Evolutionary conservation across 1,140 invertebrate species (phyloP).

Genomic region (Trinorchestia longiramus): DNA sequence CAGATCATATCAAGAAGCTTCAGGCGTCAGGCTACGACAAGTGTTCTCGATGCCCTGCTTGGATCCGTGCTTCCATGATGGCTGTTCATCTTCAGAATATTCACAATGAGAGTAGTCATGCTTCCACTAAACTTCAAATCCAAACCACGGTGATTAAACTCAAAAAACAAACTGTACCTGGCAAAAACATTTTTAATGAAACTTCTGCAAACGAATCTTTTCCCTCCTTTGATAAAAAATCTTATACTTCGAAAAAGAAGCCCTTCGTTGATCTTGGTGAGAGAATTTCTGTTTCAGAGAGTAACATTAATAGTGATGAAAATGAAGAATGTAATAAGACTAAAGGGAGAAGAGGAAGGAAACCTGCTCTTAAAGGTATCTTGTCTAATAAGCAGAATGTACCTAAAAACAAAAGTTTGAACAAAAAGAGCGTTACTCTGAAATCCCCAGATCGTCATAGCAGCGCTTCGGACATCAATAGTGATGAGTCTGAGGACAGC

Average conservation of each 20-base stretch:
- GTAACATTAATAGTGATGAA: not conserved
- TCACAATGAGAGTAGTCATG: constrained; percentile 20
- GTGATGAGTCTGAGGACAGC: not conserved
- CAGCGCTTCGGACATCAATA: not conserved
- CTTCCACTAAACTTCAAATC: constrained; percentile 3
- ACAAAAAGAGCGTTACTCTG: constrained; percentile 22
- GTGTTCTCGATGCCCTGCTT: constrained; percentile 14
- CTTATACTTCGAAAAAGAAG: not conserved
- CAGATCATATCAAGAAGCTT: not conserved
- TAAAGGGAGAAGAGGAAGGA: not conserved
- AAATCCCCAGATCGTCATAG: not conserved
- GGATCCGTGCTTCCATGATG: constrained; percentile 38
- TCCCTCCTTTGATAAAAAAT: not conserved
- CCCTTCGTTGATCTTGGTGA: constrained; percentile 12
- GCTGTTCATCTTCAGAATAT: constrained; percentile 29
- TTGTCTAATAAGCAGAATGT: not conserved
- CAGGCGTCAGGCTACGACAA: not conserved
- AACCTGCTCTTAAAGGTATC: constrained; percentile 2
- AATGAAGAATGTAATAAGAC: not conserved
- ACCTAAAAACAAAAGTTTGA: not conserved
- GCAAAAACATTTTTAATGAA: not conserved
- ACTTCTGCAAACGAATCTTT: not conserved
- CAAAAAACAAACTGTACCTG: constrained; percentile 21
- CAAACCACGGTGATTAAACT: constrained; percentile 22
- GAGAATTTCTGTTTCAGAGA: not conserved